Percentiles rank a stretch among this genome's conserved stretches.
Conservation (phyloP, 64 coral and sea anemone genomes). For the Cladopsammia gracilis region DNA sequence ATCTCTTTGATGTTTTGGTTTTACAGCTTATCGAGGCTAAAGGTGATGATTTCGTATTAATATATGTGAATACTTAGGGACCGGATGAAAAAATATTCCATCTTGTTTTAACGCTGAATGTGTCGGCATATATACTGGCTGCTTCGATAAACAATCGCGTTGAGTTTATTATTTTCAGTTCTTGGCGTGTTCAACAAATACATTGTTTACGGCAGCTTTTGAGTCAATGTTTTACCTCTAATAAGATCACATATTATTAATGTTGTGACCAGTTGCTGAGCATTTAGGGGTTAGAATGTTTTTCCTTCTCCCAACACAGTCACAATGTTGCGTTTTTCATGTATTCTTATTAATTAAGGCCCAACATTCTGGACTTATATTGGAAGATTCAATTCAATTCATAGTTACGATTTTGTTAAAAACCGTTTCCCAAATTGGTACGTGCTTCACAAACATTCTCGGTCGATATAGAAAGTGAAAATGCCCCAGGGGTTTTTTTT, state of each 20-base stretch:
- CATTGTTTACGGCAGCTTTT: constrained; percentile 8
- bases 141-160: constrained; percentile 9
- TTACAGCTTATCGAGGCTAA: not conserved
- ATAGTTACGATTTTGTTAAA: not conserved
- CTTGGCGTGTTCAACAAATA: not conserved
- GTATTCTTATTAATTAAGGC: not conserved
- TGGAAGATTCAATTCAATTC: not conserved
- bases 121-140: not conserved
- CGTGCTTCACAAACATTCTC: not conserved
- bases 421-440: not conserved
- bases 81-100: too few species aligned
- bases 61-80: not conserved
- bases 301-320: not conserved
- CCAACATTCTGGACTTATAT: not conserved
- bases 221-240: not conserved
- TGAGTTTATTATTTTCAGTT: constrained; percentile 22
- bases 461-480: not conserved
- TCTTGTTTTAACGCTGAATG: not conserved
- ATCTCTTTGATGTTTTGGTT: not conserved
- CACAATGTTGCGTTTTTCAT: not conserved
- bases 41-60: not conserved
- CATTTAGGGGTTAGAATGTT: not conserved
- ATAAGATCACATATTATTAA: constrained; percentile 35
- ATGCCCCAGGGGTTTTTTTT: not conserved
- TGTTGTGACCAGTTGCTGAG: constrained; percentile 11